These are phyloP conservation scores for Lepilemur ruficaudatus DNA, from an alignment of 2,797 vertebrate species.

Conservation along the genomic window DNA sequence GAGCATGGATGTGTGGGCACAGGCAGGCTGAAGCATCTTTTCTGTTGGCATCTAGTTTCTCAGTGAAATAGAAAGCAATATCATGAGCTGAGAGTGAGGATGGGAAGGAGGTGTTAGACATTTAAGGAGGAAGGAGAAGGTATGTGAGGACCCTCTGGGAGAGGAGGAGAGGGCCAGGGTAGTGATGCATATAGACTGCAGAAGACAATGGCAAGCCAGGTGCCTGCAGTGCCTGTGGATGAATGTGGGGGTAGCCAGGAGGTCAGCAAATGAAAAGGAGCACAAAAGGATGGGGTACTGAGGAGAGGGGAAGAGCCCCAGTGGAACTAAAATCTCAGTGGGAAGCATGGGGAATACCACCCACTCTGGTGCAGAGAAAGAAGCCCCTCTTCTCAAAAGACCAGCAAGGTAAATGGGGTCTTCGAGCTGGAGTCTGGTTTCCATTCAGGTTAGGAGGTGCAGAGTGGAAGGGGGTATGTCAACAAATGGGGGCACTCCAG, in stretches of 20 bases:
- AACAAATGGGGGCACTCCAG: too few species aligned
- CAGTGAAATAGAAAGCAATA: neutral
- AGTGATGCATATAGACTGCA: neutral
- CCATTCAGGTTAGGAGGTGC: too few species aligned
- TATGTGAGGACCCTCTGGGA: neutral
- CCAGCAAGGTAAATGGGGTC: too few species aligned
- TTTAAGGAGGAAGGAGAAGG: neutral
- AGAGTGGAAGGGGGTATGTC: neutral
- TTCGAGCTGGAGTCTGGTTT: neutral
- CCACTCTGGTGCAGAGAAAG: neutral
- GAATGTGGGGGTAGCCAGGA: neutral
- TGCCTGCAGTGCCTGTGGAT: rapidly evolving
- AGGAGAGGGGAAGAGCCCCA: neutral
- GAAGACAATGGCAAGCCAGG: neutral
- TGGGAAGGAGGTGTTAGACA: neutral
- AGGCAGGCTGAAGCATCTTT: neutral
- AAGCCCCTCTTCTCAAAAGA: neutral
- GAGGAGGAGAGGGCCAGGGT: neutral
- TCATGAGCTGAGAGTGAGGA: neutral
- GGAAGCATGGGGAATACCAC: neutral
- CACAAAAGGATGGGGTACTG: neutral
- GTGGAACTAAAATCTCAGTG: neutral
- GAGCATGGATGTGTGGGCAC: rapidly evolving
- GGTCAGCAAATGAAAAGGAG: neutral
- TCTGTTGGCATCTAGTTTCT: neutral